A percentile compares a stretch with the other conserved stretches of the same genome.
Conservation (phyloP, 2,888 invertebrate species). For the Sinodicranocentrus sp. region DNA sequence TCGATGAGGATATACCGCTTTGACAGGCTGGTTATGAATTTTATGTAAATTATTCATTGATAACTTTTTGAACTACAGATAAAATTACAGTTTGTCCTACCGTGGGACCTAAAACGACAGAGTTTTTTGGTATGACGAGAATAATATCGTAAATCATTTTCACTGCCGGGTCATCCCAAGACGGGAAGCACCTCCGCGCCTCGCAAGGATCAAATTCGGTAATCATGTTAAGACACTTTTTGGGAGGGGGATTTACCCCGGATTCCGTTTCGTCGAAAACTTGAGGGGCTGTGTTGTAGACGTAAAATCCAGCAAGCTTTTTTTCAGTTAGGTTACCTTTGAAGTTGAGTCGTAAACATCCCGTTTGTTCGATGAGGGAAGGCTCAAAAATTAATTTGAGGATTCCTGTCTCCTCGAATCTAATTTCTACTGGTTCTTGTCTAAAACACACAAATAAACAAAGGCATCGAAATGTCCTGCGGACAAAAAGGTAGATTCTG, state of each 20-base stretch:
- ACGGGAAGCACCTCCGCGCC: constrained; percentile 96
- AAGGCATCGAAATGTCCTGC: too few relatives aligned
- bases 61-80: too few relatives aligned
- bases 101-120: constrained; percentile 97
- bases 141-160: constrained; percentile 97
- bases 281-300: constrained; percentile 86
- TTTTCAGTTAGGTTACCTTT: constrained; percentile 90
- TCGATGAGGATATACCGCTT: constrained; percentile 78
- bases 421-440: constrained; percentile 68
- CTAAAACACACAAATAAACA: too few relatives aligned
- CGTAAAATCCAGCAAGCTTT: constrained; percentile 92
- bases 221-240: constrained; percentile 83
- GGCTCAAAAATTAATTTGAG: constrained; percentile 70
- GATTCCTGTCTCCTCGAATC: constrained; percentile 70
- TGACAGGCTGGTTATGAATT: constrained; percentile 78
- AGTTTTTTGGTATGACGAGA: constrained; percentile 88
- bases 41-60: too few relatives aligned
- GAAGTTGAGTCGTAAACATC: constrained; percentile 84
- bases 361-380: constrained; percentile 63
- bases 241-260: constrained; percentile 39
- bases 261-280: constrained; percentile 84
- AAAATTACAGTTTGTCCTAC: too few relatives aligned
- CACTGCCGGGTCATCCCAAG: constrained; percentile 98
- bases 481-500: too few relatives aligned
- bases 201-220: constrained; percentile 95